Base-by-base conservation (phyloP, 2,113 vertebrate genomes). In the Solenodon paradoxus region DNA sequence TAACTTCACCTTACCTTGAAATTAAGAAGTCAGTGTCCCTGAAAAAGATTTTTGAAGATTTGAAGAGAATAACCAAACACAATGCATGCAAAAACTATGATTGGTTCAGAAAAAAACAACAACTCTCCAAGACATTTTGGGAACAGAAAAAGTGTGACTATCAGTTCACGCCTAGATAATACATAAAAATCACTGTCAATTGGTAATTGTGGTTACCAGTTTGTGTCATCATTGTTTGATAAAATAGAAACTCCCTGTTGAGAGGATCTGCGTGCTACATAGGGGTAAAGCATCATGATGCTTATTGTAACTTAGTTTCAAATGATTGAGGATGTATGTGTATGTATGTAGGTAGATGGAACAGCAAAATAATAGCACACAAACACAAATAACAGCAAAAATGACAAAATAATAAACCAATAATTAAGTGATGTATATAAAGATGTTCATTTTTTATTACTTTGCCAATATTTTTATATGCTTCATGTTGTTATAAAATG, bases 231-330 rank as follows among this genome's bases (percentile, higher is more conserved):
- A 69, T 55, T 61, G 3, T 47, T 7, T 22, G 86, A 17, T 32
- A 0, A 35, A 83, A 61, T 13, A 61, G 55, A 83, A 66, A 30
- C 17, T 78, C 11, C 2, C 80, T 55, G 24, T n/a, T 88, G 57
- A 17, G 22, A 78, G 49, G 30, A 84, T 24, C 19, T 74, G 64
- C 9, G 17, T 64, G 10, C 30, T 42, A 86, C 35, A n/a, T 59
- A 35, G 32, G 10, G 5, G 45, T 69, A 2, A 88, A 95, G 35
- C 51, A 49, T 53, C 10, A 84, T 51, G 9, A 83, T 42, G 45
- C 42, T 80, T 92, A 35, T n/a, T n/a, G n/a, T 38, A 75, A 49
- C 17, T 96, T 71, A 40, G 15, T 87, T 94, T 87, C 51, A 80
- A 88, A 95, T 77, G 40, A 80, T 42, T 77, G 47, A 94, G 86